Evolutionary conservation across 2,113 vertebrate genomes (phyloP), one percentile per base, ranked within the genome.

Genomic region (Anguilla rostrata): DNA sequence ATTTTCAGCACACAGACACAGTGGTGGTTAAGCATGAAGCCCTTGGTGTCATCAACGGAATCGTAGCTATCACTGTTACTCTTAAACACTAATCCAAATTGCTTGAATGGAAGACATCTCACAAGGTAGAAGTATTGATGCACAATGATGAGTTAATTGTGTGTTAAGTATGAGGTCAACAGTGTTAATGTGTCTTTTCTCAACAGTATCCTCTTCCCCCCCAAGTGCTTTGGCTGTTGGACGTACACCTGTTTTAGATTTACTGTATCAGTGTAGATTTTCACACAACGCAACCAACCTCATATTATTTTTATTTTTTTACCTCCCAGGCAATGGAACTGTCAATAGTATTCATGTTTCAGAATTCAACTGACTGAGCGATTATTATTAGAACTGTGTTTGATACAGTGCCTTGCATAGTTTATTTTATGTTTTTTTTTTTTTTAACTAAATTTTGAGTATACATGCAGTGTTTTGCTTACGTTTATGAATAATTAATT

Each of bases 1-100:
- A 88, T 87, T 75, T 87, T 87, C 88, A 92, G 91, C 89, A 94
- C 92, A 93, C 89, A 90, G 91, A 93, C 93, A 94, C 94, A 95
- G 90, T 90, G 91, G 87, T 85, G 83, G 8, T 83, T 57, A 88
- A 95, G 91, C 92, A 93, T 91, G 94, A 90, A 91, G 89, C 92
- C 90, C 94, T 92, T 89, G 87, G 56, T 83, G 84, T 87, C 86
- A 85, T 84, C 89, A 83, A 88, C 89, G 46, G 18, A 81, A 26
- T 86, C 41, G 34, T n/a, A 56, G 43, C 57, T 85, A 86, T n/a
- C 39, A 49, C 14, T 81, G n/a, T 84, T 66, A 71, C n/a, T 79
- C 82, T 88, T 16, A 39, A 87, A 88, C 78, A 63, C 89, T 92
- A 91, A 34, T 34, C 29, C 87, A 87, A 89, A 92, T 83, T 57